Evolutionary conservation across 1,140 invertebrate genomes (phyloP), one percentile per base, ranked within the genome.

Genomic region (Alviniconcha marisindica): DNA sequence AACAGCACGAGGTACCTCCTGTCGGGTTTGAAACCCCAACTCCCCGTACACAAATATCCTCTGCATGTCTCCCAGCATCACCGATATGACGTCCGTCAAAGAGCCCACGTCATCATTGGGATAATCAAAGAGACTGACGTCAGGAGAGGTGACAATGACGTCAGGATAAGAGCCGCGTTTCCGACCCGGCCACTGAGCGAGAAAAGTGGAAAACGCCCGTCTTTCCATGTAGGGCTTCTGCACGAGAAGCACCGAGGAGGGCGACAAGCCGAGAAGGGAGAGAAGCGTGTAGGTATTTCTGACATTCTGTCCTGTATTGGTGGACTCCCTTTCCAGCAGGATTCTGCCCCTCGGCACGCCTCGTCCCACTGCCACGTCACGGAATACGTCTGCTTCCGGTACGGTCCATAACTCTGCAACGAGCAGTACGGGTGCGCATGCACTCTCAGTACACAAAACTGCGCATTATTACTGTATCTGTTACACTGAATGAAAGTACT

Each of bases 271-370:
- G 28, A 48, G 77, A 38, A 74, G 18, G n/a, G 66, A 60, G 10
- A 91, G 77, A 14, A 87, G 38, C 18, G 79, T 76, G 42, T 90
- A 84, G 7, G 87, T 83, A 71, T 85, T 89, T 36, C 77, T 76
- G 15, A 91, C 84, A 83, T 91, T 91, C 85, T 91, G 87, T 10
- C 90, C 90, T 2, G 90, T 89, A 66, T 91, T 91, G 28, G 82
- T 88, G 14, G 89, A 88, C 78, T 85, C 44, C 18, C 63, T 77
- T 80, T 91, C 90, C n/a, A 87, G 51, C 15, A 90, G 40, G 38
- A 88, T 89, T 33, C 84, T 86, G 2, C 84, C 77, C 40, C 48
- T 38, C 31, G 89, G 87, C 7, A 91, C 90, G 15, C 88, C 88
- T 28, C 83, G 73, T 0, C 81, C 69, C 24, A 88, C 38, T 5